Evolutionary conservation across 2,797 vertebrate species (phyloP).

Genomic region (Sarcoramphus papa): DNA sequence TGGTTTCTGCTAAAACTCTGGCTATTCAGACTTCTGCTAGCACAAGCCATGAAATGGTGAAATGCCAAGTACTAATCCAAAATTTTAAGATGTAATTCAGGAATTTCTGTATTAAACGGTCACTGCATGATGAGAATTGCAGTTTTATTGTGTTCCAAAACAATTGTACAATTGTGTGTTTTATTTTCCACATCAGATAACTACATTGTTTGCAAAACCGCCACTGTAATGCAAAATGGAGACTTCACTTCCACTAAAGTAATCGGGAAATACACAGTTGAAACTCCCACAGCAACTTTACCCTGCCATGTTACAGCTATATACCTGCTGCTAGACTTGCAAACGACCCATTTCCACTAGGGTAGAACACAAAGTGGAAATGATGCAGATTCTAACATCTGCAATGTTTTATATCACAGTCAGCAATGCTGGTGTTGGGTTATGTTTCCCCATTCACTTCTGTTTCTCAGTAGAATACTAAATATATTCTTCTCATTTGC

Average conservation of each 20-base stretch:
- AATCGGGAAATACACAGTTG: background rate
- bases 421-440: background rate
- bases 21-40: background rate
- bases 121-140: constrained; percentile 16
- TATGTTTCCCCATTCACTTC: background rate
- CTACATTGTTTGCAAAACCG: constrained; percentile 16
- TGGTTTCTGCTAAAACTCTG: background rate
- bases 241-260: constrained; percentile 27
- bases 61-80: background rate
- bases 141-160: constrained; percentile 30
- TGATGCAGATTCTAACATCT: constrained; percentile 4
- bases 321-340: constrained; percentile 45
- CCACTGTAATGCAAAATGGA: background rate
- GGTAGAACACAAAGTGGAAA: constrained; percentile 4
- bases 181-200: constrained; percentile 48
- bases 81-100: constrained; percentile 31
- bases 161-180: constrained; percentile 4
- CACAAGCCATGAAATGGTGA: background rate
- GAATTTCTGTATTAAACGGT: constrained; percentile 7
- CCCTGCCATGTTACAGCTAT: constrained; percentile 26
- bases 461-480: background rate
- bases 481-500: background rate
- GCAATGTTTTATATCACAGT: background rate
- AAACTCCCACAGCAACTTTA: constrained; percentile 43
- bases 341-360: constrained; percentile 33